Evolutionary conservation across 2,113 vertebrate genomes (phyloP).

Genomic region (Grammomys surdaster): DNA sequence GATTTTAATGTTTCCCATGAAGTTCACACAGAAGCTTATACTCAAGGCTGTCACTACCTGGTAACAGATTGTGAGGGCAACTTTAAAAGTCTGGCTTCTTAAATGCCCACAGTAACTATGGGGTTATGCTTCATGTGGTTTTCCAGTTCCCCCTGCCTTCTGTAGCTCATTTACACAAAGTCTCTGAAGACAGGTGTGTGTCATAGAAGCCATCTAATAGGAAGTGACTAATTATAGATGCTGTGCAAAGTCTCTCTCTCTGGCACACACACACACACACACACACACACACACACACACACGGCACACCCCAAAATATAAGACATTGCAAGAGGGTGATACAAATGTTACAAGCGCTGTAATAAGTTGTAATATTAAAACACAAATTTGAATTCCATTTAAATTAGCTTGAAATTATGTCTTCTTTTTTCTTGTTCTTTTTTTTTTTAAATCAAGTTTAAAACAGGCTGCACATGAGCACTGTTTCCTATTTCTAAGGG

Average conservation of each 20-base stretch:
- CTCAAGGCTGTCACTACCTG: background rate
- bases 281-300: background rate
- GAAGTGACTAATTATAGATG: background rate
- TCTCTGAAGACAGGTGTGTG: background rate
- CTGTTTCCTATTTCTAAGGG: background rate
- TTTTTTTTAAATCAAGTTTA: background rate
- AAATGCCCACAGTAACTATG: accelerated
- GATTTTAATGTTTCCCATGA: background rate
- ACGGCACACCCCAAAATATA: background rate
- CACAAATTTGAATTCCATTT: background rate
- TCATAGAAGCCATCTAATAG: background rate
- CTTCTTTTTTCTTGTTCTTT: no score
- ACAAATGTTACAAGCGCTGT: no score
- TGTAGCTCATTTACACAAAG: background rate
- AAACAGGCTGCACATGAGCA: background rate
- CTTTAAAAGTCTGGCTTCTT: background rate
- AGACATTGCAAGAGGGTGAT: background rate
- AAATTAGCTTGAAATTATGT: background rate
- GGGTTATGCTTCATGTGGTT: background rate
- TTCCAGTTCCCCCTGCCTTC: background rate
- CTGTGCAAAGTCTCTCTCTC: background rate
- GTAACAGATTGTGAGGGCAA: accelerated
- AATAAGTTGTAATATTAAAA: no score
- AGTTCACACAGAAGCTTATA: background rate
- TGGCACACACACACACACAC: background rate